These are phyloP conservation scores for Myzus persicae DNA, from an alignment of 1,140 invertebrate species.

Conservation along the genomic window DNA sequence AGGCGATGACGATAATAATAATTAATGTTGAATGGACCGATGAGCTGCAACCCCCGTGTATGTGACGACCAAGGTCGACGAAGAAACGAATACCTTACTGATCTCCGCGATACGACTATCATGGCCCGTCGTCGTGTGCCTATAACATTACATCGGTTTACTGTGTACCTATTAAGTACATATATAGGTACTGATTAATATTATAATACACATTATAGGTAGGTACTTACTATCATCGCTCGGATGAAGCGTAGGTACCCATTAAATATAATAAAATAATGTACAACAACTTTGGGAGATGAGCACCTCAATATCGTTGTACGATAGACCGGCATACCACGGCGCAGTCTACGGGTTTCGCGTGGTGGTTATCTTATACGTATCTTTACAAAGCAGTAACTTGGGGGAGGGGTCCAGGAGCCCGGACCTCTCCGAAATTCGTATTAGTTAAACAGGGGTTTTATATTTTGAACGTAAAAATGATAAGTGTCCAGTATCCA, in stretches of 20 bases:
- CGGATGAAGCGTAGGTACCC: not conserved
- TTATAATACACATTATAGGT: not conserved
- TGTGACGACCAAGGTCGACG: not conserved
- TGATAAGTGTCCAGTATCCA: too few species aligned
- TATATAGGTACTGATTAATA: not conserved
- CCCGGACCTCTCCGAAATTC: too few species aligned
- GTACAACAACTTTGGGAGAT: not conserved
- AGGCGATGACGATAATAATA: conserved; percentile 30
- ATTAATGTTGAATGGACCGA: conserved; percentile 45
- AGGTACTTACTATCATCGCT: not conserved
- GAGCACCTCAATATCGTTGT: not conserved
- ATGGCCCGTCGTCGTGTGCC: not conserved
- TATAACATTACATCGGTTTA: not conserved
- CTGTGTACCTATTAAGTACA: too few species aligned
- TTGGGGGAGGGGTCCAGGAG: too few species aligned
- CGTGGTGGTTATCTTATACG: too few species aligned
- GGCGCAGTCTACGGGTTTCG: not conserved
- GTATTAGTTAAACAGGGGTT: too few species aligned
- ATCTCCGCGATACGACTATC: not conserved
- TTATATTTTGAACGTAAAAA: too few species aligned
- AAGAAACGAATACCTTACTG: not conserved
- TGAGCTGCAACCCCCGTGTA: not conserved
- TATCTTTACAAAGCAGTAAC: too few species aligned
- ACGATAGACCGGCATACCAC: not conserved
- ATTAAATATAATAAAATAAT: not conserved